Evolutionary conservation across 2,888 invertebrate species (phyloP), one percentile per base, ranked within the genome.

Genomic region (Trypoxylon attenuatum): DNA sequence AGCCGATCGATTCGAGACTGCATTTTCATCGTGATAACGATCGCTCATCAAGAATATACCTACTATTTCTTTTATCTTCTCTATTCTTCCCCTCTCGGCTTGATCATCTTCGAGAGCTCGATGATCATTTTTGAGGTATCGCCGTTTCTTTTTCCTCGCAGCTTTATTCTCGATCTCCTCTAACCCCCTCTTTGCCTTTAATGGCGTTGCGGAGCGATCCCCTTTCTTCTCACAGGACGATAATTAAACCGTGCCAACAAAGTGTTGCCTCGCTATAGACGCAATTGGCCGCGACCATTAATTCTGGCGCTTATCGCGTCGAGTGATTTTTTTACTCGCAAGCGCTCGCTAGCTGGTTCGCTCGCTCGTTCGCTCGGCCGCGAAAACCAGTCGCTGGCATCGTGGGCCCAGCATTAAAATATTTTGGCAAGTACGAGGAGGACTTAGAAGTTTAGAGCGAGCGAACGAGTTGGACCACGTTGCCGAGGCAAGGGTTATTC

Each of bases 1-100:
- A 61, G 66, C 10, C 58, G 60, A 73, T 76, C 74, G 74, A 74
- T 72, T 66, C 77, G 67, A 77, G 76, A 77, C 67, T 75, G 76
- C 76, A 77, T 77, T 76, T 76, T 76, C 76, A 76, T 76, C 71
- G 69, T 64, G 76, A 76, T 76, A 76, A 76, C 76, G 76, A 76
- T 76, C 76, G 69, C 72, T 76, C 76, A 76, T 76, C 77, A 76
- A 74, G 77, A 66, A 74, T 76, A 71, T 69, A 77, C 77, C 76
- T 73, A 74, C 71, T 69, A 77, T 52, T 65, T 71, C 75, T 76
- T 75, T 75, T 76, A 70, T 77, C 74, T 77, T 55, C 61, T 51
- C 59, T 45, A 49, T 63, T 62, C 70, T 43, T 52, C 51, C 51
- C 52, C 68, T 10, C 33, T 10, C 5, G 3, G 13, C 33, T 33